These are phyloP conservation scores for Simalia tracyae DNA, from an alignment of 2,797 vertebrate genomes.

Conservation along the genomic window DNA sequence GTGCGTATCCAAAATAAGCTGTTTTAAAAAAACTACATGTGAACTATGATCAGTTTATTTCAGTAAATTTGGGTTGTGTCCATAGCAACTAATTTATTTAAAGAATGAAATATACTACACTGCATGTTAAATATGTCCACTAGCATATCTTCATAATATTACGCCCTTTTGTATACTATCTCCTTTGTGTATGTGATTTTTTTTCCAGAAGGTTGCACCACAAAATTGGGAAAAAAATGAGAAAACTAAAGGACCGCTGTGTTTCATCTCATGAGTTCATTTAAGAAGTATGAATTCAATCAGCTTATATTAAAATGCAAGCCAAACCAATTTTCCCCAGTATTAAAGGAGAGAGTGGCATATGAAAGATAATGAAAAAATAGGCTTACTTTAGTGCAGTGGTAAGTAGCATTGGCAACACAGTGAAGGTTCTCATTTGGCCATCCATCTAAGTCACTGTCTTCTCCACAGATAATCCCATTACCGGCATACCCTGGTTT, in stretches of 20 bases:
- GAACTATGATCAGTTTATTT: neutral
- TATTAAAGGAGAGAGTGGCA: slow-evolving; percentile 1
- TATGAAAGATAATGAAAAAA: neutral
- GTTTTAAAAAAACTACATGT: neutral
- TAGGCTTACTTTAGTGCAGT: slow-evolving; percentile 92
- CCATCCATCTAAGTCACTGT: slow-evolving; percentile 96
- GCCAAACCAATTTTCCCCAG: neutral
- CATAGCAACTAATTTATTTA: neutral
- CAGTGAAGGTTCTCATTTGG: slow-evolving; percentile 89
- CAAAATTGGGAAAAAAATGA: neutral
- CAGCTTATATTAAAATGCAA: neutral
- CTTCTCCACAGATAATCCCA: slow-evolving; percentile 94
- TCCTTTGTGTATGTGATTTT: neutral
- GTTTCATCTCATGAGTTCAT: neutral
- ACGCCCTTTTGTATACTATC: neutral
- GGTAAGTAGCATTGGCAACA: slow-evolving; percentile 97
- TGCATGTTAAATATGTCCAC: neutral
- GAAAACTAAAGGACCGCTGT: neutral
- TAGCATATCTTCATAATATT: neutral
- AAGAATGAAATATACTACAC: neutral
- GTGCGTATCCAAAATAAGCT: slow-evolving; percentile 6
- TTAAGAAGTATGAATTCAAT: neutral
- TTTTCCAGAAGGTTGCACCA: neutral
- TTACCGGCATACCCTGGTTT: slow-evolving; percentile 97
- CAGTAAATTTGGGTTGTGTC: neutral